Evolutionary conservation across 2,888 invertebrate genomes (phyloP).

Genomic region (Galeopsomyia nigrocyanea): DNA sequence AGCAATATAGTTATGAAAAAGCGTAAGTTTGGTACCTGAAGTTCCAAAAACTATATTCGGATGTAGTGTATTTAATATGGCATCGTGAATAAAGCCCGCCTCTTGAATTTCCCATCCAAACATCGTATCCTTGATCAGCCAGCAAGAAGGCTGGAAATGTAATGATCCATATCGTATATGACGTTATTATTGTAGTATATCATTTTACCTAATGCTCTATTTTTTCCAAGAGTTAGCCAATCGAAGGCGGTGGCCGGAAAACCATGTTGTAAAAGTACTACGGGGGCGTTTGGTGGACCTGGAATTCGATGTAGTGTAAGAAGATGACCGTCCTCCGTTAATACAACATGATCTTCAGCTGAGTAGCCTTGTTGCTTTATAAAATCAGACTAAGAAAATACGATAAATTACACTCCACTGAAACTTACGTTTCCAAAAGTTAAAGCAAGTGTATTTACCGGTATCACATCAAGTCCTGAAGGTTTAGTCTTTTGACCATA

Average conservation of each 20-base stretch:
- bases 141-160: neutral
- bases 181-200: too few species aligned
- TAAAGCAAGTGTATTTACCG: too few species aligned
- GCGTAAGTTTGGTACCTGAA: neutral
- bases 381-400: conserved; percentile 68
- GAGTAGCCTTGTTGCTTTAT: conserved; percentile 76
- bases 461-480: too few species aligned
- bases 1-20: neutral
- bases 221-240: conserved; percentile 80
- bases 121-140: conserved; percentile 11
- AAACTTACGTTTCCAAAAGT: too few species aligned
- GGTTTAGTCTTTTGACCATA: too few species aligned
- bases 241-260: conserved; percentile 82
- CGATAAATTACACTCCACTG: neutral
- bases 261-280: conserved; percentile 86
- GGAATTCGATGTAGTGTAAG: conserved; percentile 87
- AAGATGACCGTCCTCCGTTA: conserved; percentile 87
- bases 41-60: conserved; percentile 2
- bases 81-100: conserved; percentile 3
- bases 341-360: conserved; percentile 78
- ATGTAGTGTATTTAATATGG: neutral
- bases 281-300: conserved; percentile 68
- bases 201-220: conserved; percentile 73
- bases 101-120: conserved; percentile 8
- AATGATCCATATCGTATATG: too few species aligned